Conservation (phyloP, 2,888 invertebrate genomes). For the Drosophila prostipennis region DNA sequence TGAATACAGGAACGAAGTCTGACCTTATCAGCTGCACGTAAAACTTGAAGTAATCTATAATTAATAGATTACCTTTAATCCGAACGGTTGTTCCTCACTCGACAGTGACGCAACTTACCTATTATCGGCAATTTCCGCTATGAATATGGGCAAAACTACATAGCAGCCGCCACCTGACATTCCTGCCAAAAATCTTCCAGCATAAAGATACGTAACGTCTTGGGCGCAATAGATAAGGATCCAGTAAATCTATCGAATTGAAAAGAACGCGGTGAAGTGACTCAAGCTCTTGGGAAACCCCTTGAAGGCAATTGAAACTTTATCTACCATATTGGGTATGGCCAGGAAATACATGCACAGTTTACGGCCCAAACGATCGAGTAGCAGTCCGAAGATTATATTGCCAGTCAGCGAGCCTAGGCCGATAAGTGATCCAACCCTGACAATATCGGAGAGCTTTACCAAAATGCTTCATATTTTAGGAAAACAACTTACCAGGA, state of each 20-base stretch:
- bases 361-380: slow-evolving; percentile 76
- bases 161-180: slow-evolving; percentile 78
- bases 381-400: slow-evolving; percentile 67
- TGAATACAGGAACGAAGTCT: background rate
- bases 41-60: slow-evolving; percentile 36
- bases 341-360: slow-evolving; percentile 67
- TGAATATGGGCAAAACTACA: slow-evolving; percentile 74
- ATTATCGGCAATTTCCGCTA: slow-evolving; percentile 79
- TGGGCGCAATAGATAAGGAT: slow-evolving; percentile 67
- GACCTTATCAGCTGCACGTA: slow-evolving; percentile 40
- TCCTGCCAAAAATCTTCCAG: slow-evolving; percentile 74
- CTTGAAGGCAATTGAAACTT: background rate
- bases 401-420: slow-evolving; percentile 76
- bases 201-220: slow-evolving; percentile 70
- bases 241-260: slow-evolving; percentile 70
- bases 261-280: slow-evolving; percentile 11
- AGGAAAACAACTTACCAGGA: slow-evolving; percentile 55
- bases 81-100: slow-evolving; percentile 1
- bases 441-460: background rate
- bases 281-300: slow-evolving; percentile 22
- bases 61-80: slow-evolving; percentile 7
- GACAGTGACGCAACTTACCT: slow-evolving; percentile 60
- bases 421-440: slow-evolving; percentile 74
- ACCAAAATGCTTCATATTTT: background rate
- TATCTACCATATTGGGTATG: slow-evolving; percentile 73